Conservation (phyloP, 1,140 invertebrate genomes). For the Hyles euphorbiae region DNA sequence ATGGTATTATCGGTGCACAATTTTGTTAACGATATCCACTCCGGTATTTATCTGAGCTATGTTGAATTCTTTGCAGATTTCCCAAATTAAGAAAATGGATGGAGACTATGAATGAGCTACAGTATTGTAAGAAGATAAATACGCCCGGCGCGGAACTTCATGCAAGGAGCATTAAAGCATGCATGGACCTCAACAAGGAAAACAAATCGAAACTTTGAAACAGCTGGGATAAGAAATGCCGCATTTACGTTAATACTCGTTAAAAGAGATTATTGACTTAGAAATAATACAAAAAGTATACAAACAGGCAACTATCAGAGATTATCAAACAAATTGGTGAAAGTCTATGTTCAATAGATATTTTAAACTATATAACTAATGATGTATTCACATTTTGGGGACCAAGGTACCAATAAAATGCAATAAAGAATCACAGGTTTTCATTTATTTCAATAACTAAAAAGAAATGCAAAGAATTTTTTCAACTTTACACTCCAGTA, state of each 20-base stretch:
- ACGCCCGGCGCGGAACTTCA: conserved; percentile 39
- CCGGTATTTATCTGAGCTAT: background rate
- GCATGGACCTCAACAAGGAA: conserved; percentile 42
- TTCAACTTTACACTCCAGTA: conserved; percentile 66
- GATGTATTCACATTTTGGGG: background rate
- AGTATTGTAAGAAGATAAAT: conserved; percentile 46
- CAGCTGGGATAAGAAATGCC: too few species aligned
- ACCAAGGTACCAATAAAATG: conserved; percentile 15
- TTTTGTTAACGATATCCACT: too few species aligned
- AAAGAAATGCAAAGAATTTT: conserved; percentile 72
- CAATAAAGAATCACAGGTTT: conserved; percentile 70
- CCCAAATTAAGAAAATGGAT: conserved; percentile 54
- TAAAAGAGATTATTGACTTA: too few species aligned
- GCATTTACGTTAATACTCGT: too few species aligned
- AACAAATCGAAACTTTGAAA: conserved; percentile 42
- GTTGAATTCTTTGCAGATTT: conserved; percentile 37
- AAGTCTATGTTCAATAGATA: too few species aligned
- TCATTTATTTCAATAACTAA: conserved; percentile 69
- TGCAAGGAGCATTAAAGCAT: conserved; percentile 29
- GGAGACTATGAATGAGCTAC: conserved; percentile 41
- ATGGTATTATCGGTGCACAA: too few species aligned
- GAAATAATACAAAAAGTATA: too few species aligned
- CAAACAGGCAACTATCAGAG: too few species aligned
- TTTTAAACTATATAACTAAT: background rate
- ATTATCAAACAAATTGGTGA: too few species aligned